These are phyloP conservation scores for Brienomyrus longianalis DNA, from an alignment of 2,113 vertebrate species.

Conservation along the genomic window DNA sequence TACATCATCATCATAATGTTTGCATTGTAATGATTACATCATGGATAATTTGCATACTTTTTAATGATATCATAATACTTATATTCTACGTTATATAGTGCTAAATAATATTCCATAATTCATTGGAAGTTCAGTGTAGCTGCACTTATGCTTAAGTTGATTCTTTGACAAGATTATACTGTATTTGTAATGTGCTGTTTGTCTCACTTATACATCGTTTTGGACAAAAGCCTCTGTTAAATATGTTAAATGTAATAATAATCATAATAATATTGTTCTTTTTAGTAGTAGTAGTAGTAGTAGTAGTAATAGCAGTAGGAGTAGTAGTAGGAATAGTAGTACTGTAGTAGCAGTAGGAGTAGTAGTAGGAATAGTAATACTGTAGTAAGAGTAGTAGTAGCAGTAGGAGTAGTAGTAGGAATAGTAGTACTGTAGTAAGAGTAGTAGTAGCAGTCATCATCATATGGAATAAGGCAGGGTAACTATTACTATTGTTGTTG, in stretches of 20 bases:
- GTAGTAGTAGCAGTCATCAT: background rate
- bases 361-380: background rate
- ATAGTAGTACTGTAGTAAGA: too few relatives aligned
- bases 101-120: background rate
- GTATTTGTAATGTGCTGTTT: background rate
- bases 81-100: too few relatives aligned
- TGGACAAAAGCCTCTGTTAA: background rate
- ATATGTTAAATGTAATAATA: background rate
- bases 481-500: background rate
- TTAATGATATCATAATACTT: too few relatives aligned
- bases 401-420: background rate
- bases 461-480: background rate
- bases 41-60: too few relatives aligned
- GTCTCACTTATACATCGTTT: background rate
- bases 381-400: background rate
- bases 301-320: background rate
- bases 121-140: background rate
- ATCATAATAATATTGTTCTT: background rate
- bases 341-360: background rate
- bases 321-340: background rate
- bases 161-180: background rate
- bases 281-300: background rate
- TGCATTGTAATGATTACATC: too few relatives aligned
- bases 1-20: too few relatives aligned
- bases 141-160: background rate